phyloP scores from a whole-genome alignment of 1,140 invertebrate genomes.

The Euschistus heros region DNA sequence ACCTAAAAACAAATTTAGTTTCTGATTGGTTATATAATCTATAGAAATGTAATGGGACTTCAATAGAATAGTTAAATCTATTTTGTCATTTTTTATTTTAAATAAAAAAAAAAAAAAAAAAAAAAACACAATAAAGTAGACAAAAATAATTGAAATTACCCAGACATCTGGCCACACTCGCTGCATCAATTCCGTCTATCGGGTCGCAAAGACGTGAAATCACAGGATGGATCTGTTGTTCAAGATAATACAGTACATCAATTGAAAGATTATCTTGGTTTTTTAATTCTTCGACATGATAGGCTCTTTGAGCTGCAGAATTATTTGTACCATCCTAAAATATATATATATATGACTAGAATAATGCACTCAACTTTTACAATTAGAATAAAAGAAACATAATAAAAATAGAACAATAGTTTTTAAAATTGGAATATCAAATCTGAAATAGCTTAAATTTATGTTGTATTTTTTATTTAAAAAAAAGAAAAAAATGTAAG shows the following conservation, averaged over 20 bases:
- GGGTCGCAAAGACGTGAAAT: slow-evolving; percentile 88
- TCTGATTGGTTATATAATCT: no score
- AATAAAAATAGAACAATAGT: no score
- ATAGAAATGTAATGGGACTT: not conserved
- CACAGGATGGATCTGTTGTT: slow-evolving; percentile 87
- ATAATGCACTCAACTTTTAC: no score
- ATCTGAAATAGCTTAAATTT: no score
- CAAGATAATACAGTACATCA: slow-evolving; percentile 74
- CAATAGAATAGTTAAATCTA: no score
- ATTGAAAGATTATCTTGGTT: slow-evolving; percentile 57
- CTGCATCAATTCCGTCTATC: slow-evolving; percentile 85
- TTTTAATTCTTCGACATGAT: slow-evolving; percentile 84
- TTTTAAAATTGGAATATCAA: no score
- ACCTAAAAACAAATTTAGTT: slow-evolving; percentile 30
- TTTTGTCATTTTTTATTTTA: not conserved
- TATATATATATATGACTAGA: no score
- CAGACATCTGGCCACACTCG: slow-evolving; percentile 78
- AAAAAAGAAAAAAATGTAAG: no score
- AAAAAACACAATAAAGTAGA: not conserved
- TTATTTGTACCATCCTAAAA: slow-evolving; percentile 60
- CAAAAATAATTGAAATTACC: slow-evolving; percentile 40
- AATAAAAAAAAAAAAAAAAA: not conserved
- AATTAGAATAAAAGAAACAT: no score
- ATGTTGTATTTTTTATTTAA: no score
- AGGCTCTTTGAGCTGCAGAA: slow-evolving; percentile 80